phyloP scores from a whole-genome alignment of 2,797 vertebrate species.

The Ficedula albicollis region DNA sequence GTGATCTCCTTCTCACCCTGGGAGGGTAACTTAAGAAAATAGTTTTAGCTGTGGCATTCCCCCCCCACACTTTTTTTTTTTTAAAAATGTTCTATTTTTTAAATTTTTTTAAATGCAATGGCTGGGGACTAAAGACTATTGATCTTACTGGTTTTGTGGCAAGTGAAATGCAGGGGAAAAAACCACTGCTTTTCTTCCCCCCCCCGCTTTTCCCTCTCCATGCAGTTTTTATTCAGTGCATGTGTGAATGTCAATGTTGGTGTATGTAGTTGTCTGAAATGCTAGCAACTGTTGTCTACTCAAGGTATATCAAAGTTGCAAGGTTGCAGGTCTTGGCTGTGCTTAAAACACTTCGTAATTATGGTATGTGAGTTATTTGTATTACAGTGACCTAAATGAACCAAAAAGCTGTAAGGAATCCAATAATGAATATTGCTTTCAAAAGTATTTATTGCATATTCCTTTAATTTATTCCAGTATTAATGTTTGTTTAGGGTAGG shows the following conservation, averaged over 20 bases:
- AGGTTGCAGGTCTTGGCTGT: background rate
- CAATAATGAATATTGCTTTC: background rate
- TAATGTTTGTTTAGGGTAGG: background rate
- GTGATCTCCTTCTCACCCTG: background rate
- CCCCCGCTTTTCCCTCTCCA: fast-evolving
- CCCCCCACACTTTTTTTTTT: too few species aligned
- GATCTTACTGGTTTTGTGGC: background rate
- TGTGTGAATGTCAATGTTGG: background rate
- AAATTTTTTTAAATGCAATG: background rate
- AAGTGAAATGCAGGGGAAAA: background rate
- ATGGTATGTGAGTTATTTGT: fast-evolving
- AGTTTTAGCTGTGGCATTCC: background rate
- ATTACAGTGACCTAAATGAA: background rate
- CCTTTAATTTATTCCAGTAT: background rate
- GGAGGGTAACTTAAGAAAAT: background rate
- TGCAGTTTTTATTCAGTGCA: background rate
- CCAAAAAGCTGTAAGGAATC: background rate
- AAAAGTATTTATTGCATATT: background rate
- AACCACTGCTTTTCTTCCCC: fast-evolving
- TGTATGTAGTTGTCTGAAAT: background rate
- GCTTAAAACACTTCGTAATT: background rate
- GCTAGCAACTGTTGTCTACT: background rate
- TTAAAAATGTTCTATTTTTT: fast-evolving
- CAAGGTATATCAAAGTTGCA: background rate
- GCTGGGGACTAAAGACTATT: background rate